Percentiles rank a stretch among this genome's conserved stretches.
Evolutionary conservation across 2,888 invertebrate species (phyloP).

Genomic region (Homarus gammarus): DNA sequence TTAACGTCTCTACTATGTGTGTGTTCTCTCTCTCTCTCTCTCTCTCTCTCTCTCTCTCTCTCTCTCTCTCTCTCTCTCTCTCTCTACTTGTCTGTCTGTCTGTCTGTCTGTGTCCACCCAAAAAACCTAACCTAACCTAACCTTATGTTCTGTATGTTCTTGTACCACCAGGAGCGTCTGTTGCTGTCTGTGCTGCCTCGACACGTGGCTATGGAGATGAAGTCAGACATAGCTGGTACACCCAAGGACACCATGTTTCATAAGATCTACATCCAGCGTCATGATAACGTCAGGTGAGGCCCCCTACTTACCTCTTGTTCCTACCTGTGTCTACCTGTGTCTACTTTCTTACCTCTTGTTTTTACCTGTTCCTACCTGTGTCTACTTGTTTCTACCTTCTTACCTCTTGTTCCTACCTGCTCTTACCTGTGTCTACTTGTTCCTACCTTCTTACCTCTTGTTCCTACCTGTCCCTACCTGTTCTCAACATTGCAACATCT

Average conservation of each 20-base stretch:
- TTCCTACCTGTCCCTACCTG: no score
- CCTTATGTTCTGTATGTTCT: not conserved
- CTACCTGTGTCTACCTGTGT: not conserved
- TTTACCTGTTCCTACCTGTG: not conserved
- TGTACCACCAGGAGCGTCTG: conserved; percentile 86
- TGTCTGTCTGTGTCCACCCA: conserved; percentile 21
- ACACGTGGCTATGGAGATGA: conserved; percentile 96
- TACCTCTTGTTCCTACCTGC: conserved; percentile 1
- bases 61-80: not conserved
- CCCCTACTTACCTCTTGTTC: not conserved
- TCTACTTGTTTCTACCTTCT: not conserved
- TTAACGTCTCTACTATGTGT: no score
- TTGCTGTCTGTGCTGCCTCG: conserved; percentile 92
- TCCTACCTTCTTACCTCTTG: no score
- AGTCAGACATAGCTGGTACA: conserved; percentile 90
- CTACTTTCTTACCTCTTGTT: not conserved
- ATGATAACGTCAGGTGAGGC: conserved; percentile 91
- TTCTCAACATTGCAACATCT: no score
- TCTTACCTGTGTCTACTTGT: no score
- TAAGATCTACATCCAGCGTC: conserved; percentile 95
- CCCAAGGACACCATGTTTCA: conserved; percentile 95
- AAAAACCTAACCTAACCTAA: no score
- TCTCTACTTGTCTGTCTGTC: conserved; percentile 20
- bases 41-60: not conserved
- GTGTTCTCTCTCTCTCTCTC: not conserved